Evolutionary conservation across 2,888 invertebrate genomes (phyloP), one percentile per base, ranked within the genome.

Genomic region (Pocota personata): DNA sequence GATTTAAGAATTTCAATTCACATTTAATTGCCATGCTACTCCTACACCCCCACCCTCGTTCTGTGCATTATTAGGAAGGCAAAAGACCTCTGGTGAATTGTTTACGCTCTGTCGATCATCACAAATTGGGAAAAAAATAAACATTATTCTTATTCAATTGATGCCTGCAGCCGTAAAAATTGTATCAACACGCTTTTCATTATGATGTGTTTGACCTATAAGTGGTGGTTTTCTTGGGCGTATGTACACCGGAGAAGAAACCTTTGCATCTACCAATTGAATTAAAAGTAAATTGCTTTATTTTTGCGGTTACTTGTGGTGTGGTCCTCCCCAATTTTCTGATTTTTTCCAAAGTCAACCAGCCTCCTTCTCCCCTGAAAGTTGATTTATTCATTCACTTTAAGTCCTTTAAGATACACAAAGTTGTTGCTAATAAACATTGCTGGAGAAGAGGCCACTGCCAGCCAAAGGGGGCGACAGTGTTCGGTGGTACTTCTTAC

Each of bases 81-180:
- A 27, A 48, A 66, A 30, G 50, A 76, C 73, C 67, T 69, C 62
- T 71, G 48, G 62, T 50, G 55, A 80, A 52, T 76, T 86, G 69
- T 72, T 80, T 76, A 86, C 76, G 66, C 84, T 48, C 66, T 37
- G 37, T 8, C 66, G 62, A 86, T 76, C 64, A 66, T 71, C 62
- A 40, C 66, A 84, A 80, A 80, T 80, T 84, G 84, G 76, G 27
- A 66, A 67, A 67, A 40, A 50, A 73, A 67, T 48, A 79, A 77
- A 67, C 58, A 76, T 73, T 66, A 60, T 66, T 62, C 58, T 75
- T 40, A 82, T 72, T 80, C 86, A 80, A 86, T 86, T 77, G 80
- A 77, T 77, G 86, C 86, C 80, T 57, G 86, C 86, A 86, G 86
- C 86, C 80, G 86, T 82, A 86, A 82, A 80, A 82, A 72, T 76